These are phyloP conservation scores for Laodelphax striatellus DNA, from an alignment of 1,140 invertebrate species.

Conservation along the genomic window DNA sequence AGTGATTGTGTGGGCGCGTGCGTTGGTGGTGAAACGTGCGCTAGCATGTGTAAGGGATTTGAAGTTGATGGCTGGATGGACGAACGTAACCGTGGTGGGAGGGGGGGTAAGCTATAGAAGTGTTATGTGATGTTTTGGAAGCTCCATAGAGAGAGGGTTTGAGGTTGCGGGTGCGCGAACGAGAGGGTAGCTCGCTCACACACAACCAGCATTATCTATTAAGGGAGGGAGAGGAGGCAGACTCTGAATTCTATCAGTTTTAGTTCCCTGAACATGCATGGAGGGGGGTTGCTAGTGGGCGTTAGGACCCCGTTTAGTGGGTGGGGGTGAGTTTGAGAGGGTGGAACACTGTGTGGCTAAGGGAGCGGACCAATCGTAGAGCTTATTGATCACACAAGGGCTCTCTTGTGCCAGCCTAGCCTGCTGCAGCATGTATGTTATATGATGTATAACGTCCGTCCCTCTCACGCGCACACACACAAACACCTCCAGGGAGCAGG, in stretches of 20 bases:
- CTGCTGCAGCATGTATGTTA: conserved; percentile 22
- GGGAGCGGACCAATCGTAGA: conserved; percentile 19
- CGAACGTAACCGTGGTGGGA: too few relatives aligned
- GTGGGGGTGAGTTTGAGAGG: too few relatives aligned
- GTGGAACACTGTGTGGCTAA: neutral
- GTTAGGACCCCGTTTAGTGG: neutral
- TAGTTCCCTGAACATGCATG: neutral
- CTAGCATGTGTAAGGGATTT: too few relatives aligned
- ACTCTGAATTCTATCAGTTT: conserved; percentile 1
- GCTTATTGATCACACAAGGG: conserved; percentile 20
- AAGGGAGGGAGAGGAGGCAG: neutral
- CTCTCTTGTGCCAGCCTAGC: neutral
- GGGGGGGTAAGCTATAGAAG: too few relatives aligned
- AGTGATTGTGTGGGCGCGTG: neutral
- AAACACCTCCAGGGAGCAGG: neutral
- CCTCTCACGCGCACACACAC: conserved; percentile 6
- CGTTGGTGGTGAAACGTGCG: neutral
- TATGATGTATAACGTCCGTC: conserved; percentile 20
- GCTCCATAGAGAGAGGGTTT: too few relatives aligned
- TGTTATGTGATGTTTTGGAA: too few relatives aligned
- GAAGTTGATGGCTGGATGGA: too few relatives aligned
- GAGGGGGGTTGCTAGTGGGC: neutral
- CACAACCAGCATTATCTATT: neutral
- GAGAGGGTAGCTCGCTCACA: too few relatives aligned
- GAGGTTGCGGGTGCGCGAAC: too few relatives aligned